Evolutionary conservation across 2,113 vertebrate genomes (phyloP).

Genomic region (Etia nguti): DNA sequence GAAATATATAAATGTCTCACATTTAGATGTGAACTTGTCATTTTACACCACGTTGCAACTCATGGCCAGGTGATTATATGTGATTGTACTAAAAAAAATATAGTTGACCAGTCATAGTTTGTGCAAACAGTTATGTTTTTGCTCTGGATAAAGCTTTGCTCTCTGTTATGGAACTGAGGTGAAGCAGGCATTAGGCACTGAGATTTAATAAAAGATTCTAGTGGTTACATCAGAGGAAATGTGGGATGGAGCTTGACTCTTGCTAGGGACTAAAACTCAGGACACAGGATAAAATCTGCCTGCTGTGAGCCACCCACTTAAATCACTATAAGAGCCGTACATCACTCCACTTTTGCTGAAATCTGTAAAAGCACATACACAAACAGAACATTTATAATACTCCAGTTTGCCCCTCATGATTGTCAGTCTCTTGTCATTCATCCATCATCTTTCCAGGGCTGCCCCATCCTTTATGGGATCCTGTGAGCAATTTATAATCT

Average conservation of each 20-base stretch:
- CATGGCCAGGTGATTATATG: not conserved
- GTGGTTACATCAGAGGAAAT: not conserved
- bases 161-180: not conserved
- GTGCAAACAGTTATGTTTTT: not conserved
- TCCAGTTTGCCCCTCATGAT: not conserved
- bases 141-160: not conserved
- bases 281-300: not conserved
- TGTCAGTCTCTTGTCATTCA: not conserved
- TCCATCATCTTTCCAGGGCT: not conserved
- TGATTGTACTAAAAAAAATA: not conserved
- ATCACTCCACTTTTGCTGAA: not conserved
- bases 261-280: not conserved
- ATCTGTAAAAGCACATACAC: not conserved
- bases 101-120: not conserved
- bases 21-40: not conserved
- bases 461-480: not conserved
- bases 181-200: not conserved
- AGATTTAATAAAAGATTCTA: not conserved
- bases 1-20: not conserved
- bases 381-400: not conserved
- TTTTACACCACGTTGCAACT: not conserved
- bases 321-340: not conserved
- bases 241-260: not conserved
- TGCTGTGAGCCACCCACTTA: not conserved
- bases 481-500: slow-evolving; percentile 20